Conservation (phyloP, 2,113 vertebrate genomes). For the Chaetorhynchus papuensis region DNA sequence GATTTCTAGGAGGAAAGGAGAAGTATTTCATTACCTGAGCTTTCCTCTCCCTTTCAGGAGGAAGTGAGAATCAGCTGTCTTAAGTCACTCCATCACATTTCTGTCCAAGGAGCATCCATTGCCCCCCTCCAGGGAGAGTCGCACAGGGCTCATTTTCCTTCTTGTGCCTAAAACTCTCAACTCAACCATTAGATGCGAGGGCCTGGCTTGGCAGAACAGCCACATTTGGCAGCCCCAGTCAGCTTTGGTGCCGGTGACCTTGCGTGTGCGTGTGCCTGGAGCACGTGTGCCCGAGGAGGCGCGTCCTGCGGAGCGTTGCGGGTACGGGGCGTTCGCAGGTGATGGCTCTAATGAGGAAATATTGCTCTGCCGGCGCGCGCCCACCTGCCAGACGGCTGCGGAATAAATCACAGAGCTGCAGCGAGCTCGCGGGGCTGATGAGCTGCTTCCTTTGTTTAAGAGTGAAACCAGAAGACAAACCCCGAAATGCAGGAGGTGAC, state of each 20-base stretch:
- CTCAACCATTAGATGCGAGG: rapidly evolving
- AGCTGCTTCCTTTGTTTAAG: constrained; percentile 14
- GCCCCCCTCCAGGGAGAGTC: neutral
- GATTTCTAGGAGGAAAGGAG: neutral
- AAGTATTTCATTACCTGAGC: neutral
- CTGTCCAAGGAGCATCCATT: rapidly evolving
- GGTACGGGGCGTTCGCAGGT: neutral
- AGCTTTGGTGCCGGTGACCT: neutral
- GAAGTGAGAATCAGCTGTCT: neutral
- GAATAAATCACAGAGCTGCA: constrained; percentile 2
- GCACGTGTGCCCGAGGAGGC: rapidly evolving
- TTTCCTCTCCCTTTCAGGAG: neutral
- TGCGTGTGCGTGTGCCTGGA: neutral
- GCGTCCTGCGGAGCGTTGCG: neutral
- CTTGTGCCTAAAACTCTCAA: neutral
- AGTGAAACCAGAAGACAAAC: neutral
- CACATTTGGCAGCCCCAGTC: neutral
- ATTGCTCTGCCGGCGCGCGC: neutral
- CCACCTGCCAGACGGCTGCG: constrained; percentile 2
- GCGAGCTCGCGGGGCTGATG: neutral
- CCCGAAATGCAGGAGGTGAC: neutral
- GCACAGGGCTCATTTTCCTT: neutral
- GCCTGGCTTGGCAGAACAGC: neutral
- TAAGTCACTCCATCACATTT: neutral
- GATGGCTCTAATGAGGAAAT: constrained; percentile 52